phyloP scores from a whole-genome alignment of 2,797 vertebrate genomes.

The Calcarius lapponicus region DNA sequence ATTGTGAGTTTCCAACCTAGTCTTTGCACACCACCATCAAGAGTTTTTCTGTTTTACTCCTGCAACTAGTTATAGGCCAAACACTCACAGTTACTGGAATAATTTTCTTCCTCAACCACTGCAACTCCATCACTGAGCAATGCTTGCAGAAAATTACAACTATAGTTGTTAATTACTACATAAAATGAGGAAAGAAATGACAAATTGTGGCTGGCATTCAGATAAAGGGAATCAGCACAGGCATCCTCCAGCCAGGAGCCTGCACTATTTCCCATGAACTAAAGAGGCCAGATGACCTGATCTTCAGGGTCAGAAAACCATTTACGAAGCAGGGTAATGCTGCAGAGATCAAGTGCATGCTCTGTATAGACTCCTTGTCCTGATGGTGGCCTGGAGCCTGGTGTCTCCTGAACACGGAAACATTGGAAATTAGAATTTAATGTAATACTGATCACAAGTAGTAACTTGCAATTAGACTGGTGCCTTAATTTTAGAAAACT shows the following conservation, averaged over 20 bases:
- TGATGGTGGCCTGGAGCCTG: not conserved
- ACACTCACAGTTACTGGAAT: not conserved
- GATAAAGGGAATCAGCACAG: not conserved
- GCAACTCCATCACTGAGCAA: not conserved
- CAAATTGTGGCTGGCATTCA: not conserved
- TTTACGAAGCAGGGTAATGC: not conserved
- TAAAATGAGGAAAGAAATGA: not conserved
- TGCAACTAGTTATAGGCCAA: not conserved
- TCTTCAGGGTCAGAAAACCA: not conserved
- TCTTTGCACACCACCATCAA: not conserved
- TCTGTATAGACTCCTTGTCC: not conserved
- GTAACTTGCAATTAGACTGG: not conserved
- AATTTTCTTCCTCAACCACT: not conserved
- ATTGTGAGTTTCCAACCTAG: not conserved
- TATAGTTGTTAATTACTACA: not conserved
- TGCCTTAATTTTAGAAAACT: not conserved
- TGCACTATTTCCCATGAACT: not conserved
- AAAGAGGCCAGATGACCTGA: not conserved
- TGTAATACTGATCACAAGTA: fast-evolving
- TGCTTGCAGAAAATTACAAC: not conserved
- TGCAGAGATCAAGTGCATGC: not conserved
- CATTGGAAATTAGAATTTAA: not conserved
- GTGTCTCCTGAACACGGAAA: not conserved
- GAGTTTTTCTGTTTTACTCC: not conserved
- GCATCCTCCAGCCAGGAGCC: not conserved